Evolutionary conservation across 2,113 vertebrate genomes (phyloP), one percentile per base, ranked within the genome.

Genomic region (Potamarius usumacintae): DNA sequence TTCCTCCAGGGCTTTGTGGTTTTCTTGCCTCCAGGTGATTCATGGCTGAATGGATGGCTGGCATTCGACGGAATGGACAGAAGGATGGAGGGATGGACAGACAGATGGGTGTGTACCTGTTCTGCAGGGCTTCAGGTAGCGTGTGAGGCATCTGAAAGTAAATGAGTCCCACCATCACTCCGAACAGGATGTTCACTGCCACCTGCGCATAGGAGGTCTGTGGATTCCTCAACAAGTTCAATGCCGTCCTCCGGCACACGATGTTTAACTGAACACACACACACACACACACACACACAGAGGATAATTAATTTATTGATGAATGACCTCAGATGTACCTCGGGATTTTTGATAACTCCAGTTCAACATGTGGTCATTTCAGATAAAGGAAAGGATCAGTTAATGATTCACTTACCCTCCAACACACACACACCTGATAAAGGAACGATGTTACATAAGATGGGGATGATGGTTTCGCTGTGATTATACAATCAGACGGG

Each of bases 171-270:
- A 96, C 94, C 71, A 96, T 91, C 69, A 96, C 0, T 0, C 93
- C 95, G 88, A 95, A 96, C 80, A 95, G 86, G 65, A 95, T 89
- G 87, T 93, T 95, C 55, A 96, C 91, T 72, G 89, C 91, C 58
- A 94, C 8, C 89, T 96, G 95, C 65, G 93, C 95, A 1, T 96
- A 95, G 12, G 95, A 96, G 9, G 95, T 96, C 92, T 96, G 95
- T 22, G 96, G 96, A 90, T 96, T 96, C 92, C 96, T 95, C 80
- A 95, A 52, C 22, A 86, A 69, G 88, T 96, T 96, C 87, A 91
- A 67, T 57, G 91, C 63, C 4, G 95, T 95, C 86, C 96, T 93
- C 69, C 89, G 88, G 62, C 93, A 93, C 87, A 96, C 93, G 50
- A 96, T 90, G 25, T 92, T 91, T 82, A 96, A 88, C 96, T 96